Conservation (phyloP, 2,113 vertebrate genomes). For the Hemiscyllium ocellatum region DNA sequence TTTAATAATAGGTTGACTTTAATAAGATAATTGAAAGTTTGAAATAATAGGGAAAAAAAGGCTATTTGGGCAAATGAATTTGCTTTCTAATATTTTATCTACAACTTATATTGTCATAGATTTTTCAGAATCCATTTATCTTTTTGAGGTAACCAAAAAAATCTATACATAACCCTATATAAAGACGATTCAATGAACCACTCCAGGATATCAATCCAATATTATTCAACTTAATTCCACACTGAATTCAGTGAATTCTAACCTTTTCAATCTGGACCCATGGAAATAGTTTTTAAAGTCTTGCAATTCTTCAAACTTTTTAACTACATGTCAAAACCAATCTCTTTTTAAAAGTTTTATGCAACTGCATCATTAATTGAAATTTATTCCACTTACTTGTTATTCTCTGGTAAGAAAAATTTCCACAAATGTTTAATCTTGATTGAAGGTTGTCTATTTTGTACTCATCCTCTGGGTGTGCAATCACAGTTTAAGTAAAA, state of each 20-base stretch:
- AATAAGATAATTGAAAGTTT: background rate
- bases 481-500: background rate
- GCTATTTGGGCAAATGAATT: background rate
- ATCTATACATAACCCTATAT: background rate
- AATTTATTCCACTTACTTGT: background rate
- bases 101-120: slow-evolving; percentile 10
- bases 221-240: background rate
- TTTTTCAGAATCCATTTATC: background rate
- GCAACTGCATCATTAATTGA: background rate
- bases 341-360: background rate
- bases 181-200: background rate
- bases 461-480: background rate
- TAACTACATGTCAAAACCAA: background rate
- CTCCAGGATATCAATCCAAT: background rate
- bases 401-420: background rate
- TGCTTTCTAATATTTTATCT: background rate
- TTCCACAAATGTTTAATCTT: background rate
- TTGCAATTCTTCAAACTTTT: background rate
- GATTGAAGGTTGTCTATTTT: background rate
- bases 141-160: background rate
- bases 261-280: background rate
- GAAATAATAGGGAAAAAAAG: background rate
- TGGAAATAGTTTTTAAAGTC: background rate
- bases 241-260: background rate
- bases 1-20: background rate